Evolutionary conservation across 2,888 invertebrate genomes (phyloP).

Genomic region (Odontothrips loti): DNA sequence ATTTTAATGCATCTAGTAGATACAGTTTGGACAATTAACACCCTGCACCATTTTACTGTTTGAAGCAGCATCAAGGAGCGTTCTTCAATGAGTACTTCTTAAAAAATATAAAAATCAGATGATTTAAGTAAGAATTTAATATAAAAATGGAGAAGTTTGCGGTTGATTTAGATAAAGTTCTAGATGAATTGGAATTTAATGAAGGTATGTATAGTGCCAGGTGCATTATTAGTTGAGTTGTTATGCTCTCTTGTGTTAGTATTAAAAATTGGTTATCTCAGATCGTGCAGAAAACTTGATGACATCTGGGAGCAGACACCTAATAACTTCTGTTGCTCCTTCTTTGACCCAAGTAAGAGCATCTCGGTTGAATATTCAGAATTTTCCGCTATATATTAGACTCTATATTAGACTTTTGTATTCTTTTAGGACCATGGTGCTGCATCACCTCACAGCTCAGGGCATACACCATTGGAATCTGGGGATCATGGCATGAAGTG

Average conservation of each 20-base stretch:
- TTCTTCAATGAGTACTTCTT: no score
- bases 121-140: no score
- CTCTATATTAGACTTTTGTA: not conserved
- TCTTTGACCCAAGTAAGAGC: not conserved
- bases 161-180: constrained; percentile 76
- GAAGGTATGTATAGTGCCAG: constrained; percentile 50
- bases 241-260: not conserved
- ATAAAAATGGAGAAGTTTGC: constrained; percentile 55
- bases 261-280: not conserved
- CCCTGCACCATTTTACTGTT: no score
- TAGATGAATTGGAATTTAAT: constrained; percentile 77
- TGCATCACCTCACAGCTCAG: not conserved
- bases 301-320: not conserved
- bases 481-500: not conserved
- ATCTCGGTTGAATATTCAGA: no score
- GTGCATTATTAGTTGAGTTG: not conserved
- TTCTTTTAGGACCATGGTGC: not conserved
- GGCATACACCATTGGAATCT: not conserved
- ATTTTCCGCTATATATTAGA: no score
- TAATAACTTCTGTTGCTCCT: not conserved
- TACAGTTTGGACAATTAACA: no score
- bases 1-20: no score
- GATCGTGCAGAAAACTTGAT: constrained; percentile 36
- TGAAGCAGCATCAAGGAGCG: no score
- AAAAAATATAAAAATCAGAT: constrained; percentile 8